These are phyloP conservation scores for Danaus plexippus DNA, from an alignment of 1,140 invertebrate species.

Conservation along the genomic window DNA sequence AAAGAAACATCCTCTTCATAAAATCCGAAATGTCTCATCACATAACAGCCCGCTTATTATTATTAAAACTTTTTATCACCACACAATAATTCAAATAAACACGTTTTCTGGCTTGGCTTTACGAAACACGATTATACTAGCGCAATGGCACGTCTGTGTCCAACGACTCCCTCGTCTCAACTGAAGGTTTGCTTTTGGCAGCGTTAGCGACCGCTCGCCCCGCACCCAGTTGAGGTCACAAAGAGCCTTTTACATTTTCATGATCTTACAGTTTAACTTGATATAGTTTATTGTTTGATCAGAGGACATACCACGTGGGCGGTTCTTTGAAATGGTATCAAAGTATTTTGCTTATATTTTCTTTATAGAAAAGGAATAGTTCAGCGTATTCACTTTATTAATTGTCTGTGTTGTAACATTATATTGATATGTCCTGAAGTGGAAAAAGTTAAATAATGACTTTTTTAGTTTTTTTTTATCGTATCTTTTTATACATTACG, in stretches of 20 bases:
- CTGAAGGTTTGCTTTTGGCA: conserved; percentile 35
- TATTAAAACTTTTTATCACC: conserved; percentile 8
- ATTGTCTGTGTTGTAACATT: too few species aligned
- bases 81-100: conserved; percentile 8
- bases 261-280: conserved; percentile 50
- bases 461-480: too few species aligned
- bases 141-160: conserved; percentile 23
- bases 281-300: conserved; percentile 37
- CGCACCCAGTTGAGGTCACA: conserved; percentile 43
- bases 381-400: too few species aligned
- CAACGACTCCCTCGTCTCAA: conserved; percentile 26
- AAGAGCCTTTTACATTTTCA: conserved; percentile 43
- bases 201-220: conserved; percentile 38
- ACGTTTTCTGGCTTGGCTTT: conserved; percentile 7
- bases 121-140: conserved; percentile 8
- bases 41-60: conserved; percentile 38
- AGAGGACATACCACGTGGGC: conserved; percentile 1
- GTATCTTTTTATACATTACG: conserved; percentile 5
- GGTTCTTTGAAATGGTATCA: background rate
- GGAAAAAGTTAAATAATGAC: too few species aligned
- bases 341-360: too few species aligned
- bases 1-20: conserved; percentile 51
- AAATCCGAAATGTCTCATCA: conserved; percentile 38
- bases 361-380: too few species aligned
- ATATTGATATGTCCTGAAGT: too few species aligned